Percentiles rank a stretch among this genome's conserved stretches.
Evolutionary conservation across 2,113 vertebrate species (phyloP).

Genomic region (Athene cunicularia): DNA sequence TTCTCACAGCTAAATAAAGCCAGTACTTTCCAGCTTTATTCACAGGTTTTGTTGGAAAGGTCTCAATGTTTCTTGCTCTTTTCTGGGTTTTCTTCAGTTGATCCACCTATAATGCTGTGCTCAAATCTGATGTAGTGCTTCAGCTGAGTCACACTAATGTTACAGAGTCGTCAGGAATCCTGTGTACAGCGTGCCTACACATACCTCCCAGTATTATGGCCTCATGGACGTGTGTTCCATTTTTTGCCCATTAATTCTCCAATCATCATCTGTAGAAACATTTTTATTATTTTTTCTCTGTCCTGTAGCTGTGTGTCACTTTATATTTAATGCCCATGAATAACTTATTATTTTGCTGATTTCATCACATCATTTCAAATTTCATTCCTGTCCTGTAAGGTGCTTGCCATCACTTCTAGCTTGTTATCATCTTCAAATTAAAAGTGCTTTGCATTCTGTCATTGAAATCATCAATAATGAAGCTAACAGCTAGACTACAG

Average conservation of each 20-base stretch:
- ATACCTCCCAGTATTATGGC: not conserved
- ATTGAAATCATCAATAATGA: not conserved
- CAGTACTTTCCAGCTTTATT: not conserved
- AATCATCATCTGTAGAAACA: not conserved
- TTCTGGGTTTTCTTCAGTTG: not conserved
- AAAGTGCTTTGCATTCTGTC: not conserved
- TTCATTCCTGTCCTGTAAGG: not conserved
- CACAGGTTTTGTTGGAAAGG: not conserved
- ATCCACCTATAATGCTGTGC: not conserved
- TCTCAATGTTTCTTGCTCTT: not conserved
- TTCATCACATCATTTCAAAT: not conserved
- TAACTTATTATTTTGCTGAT: not conserved
- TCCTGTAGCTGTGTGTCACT: not conserved
- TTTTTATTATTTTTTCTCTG: not conserved
- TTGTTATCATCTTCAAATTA: not conserved
- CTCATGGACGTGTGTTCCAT: not conserved
- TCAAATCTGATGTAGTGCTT: not conserved
- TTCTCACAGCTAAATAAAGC: not conserved
- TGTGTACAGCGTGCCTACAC: accelerated
- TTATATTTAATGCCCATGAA: not conserved
- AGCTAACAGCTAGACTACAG: not conserved
- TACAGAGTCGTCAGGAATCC: not conserved
- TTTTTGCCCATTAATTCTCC: not conserved
- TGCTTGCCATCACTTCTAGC: not conserved
- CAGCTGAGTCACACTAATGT: not conserved